A percentile compares a stretch with the other conserved stretches of the same genome.
These are phyloP conservation scores for Cataglyphis cursor DNA, from an alignment of 2,888 invertebrate species.

Conservation along the genomic window DNA sequence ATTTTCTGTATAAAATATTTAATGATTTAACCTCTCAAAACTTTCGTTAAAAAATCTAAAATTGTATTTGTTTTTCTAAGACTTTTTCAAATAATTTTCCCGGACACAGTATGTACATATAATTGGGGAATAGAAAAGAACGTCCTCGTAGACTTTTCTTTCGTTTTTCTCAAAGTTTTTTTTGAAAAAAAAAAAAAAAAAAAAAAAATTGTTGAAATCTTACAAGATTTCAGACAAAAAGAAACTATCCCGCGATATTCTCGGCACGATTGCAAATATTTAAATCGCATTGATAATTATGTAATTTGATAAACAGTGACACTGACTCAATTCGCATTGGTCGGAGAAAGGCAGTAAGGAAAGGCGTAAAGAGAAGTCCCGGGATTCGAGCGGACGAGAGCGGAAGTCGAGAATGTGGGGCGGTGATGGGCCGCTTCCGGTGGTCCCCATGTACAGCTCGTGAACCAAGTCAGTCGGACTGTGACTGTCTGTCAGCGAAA, in stretches of 20 bases:
- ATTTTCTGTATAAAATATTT: neutral
- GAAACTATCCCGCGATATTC: neutral
- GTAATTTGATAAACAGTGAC: neutral
- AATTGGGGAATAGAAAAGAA: neutral
- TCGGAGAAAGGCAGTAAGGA: constrained; percentile 24
- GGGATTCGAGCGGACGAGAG: constrained; percentile 66
- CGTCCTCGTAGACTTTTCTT: neutral
- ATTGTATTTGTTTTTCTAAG: neutral
- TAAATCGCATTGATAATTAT: neutral
- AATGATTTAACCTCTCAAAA: neutral
- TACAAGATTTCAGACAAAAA: neutral
- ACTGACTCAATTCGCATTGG: constrained; percentile 2
- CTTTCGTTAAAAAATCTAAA: neutral
- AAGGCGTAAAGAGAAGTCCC: constrained; percentile 25
- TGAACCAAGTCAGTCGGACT: constrained; percentile 76
- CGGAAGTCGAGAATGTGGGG: constrained; percentile 84
- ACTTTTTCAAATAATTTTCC: neutral
- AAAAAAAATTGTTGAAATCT: neutral
- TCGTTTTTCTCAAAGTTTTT: neutral
- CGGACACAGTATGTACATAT: too few relatives aligned
- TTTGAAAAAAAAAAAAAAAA: neutral
- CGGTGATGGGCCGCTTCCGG: constrained; percentile 85
- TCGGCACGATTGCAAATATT: neutral
- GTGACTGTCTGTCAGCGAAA: constrained; percentile 76
- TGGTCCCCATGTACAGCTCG: constrained; percentile 79